These are phyloP conservation scores for Trachymyrmex septentrionalis DNA, from an alignment of 1,140 invertebrate genomes.

Conservation along the genomic window DNA sequence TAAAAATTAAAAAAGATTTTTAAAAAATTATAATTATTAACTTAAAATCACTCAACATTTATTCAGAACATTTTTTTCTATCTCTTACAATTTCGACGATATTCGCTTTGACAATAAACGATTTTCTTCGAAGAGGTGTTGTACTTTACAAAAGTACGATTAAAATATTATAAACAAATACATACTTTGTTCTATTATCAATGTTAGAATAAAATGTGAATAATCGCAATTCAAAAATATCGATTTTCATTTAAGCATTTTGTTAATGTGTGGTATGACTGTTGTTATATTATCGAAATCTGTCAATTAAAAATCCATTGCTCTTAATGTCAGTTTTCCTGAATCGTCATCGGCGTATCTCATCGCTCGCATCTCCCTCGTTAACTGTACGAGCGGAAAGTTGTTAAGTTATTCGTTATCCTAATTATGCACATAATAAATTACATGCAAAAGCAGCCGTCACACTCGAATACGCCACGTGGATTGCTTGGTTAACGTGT, in stretches of 20 bases:
- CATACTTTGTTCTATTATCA: background rate
- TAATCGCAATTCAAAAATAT: background rate
- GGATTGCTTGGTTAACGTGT: conserved; percentile 46
- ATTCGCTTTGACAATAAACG: too few species aligned
- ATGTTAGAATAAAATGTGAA: background rate
- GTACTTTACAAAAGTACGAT: too few species aligned
- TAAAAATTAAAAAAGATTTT: too few species aligned
- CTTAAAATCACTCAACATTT: too few species aligned
- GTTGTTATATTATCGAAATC: conserved; percentile 19
- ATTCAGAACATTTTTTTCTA: too few species aligned
- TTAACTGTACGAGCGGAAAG: conserved; percentile 65
- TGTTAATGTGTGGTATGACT: background rate
- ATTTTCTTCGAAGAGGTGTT: too few species aligned
- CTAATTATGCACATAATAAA: conserved; percentile 77
- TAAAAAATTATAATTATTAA: too few species aligned
- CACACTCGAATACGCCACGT: conserved; percentile 50
- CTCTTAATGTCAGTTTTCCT: conserved; percentile 28
- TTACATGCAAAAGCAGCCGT: conserved; percentile 69
- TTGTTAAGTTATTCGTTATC: conserved; percentile 71
- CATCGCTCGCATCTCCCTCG: conserved; percentile 37
- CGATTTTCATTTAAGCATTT: background rate
- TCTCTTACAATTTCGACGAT: too few species aligned
- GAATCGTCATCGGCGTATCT: conserved; percentile 40
- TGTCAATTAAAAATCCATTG: conserved; percentile 47
- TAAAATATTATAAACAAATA: too few species aligned